Evolutionary conservation across 2,113 vertebrate species (phyloP), one percentile per base, ranked within the genome.

Genomic region (Nannospalax galili): DNA sequence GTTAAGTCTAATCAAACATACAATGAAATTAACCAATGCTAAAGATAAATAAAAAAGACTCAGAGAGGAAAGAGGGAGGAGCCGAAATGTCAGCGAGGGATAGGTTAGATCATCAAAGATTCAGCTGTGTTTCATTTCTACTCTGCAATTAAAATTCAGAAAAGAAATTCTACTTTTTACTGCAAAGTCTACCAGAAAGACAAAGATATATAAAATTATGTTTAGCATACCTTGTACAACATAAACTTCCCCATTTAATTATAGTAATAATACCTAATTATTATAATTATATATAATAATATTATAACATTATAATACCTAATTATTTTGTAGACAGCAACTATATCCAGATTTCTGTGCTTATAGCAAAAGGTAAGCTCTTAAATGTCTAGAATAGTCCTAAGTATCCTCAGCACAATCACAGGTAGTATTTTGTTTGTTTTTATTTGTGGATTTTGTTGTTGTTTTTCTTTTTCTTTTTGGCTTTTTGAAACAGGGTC

Each of bases 321-420:
- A n/a, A 56, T 79, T 95, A 89, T 86, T 95, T 40, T 70, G 37
- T 81, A 93, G 15, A 58, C 81, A 95, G 26, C n/a, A 40, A 28
- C 52, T 26, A 60, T n/a, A 58, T 75, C 3, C 32, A 70, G 28
- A 4, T 48, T n/a, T 69, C 16, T 52, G 80, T 12, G 7, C 3
- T 40, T 84, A 30, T 77, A 16, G 48, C 48, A 52, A 52, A 52
- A 52, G 48, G 48, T 81, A 65, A 89, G 11, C 58, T 35, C 12
- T 93, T 82, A 87, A 30, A 48, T 74, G 8, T 88, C 60, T 84
- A 67, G 26, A 89, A n/a, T 7, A 77, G 58, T 35, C 67, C 74
- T 35, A 30, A 75, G 37, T 78, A 88, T 80, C 73, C 26, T 20
- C 67, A 60, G 64, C 73, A 78, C 7, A 93, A 45, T 19, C 20